Evolutionary conservation across 1,140 invertebrate species (phyloP), one percentile per base, ranked within the genome.

Genomic region (Spodoptera litura): DNA sequence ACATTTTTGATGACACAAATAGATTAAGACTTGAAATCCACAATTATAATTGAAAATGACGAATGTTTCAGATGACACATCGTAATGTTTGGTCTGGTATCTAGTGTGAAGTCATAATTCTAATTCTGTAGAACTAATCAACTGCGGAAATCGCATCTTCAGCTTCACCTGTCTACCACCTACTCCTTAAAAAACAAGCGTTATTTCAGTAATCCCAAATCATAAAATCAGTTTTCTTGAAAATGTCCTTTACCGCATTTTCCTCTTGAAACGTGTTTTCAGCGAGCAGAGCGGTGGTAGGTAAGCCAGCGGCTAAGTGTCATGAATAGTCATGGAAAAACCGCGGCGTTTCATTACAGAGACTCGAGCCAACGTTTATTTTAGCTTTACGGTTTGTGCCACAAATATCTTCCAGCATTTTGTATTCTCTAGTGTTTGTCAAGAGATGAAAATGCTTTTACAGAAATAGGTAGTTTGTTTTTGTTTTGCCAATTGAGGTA

Each of bases 301-400:
- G 73, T 78, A 72, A 81, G 71, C 81, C 77, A 51, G 25, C 70
- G 78, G 83, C 78, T 59, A 62, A 88, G 85, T 83, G 87, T 81
- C 83, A 89, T 89, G 87, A 90, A 87, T 90, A 90, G 83, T 87
- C 87, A 90, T 88, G 87, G 80, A 88, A 87, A 89, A 88, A 88
- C 88, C 87, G 73, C 87, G 73, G 82, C 82, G 76, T 88, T 85
- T 85, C 87, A 88, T 87, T 85, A 86, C 68, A 72, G 78, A 52
- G 27, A 44, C 12, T 35, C 68, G 13, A 58, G 68, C 51, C 68
- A 56, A 71, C 68, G 52, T 71, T 71, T 71, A 71, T 74, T 74
- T 74, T 74, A 74, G 61, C 56, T 59, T 71, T 71, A 71, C 56
- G 35, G 31, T 70, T 13, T 4, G 12, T 13, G 10, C 49, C 49